Conservation (phyloP, 2,113 vertebrate genomes). For the Eubucco bourcierii region DNA sequence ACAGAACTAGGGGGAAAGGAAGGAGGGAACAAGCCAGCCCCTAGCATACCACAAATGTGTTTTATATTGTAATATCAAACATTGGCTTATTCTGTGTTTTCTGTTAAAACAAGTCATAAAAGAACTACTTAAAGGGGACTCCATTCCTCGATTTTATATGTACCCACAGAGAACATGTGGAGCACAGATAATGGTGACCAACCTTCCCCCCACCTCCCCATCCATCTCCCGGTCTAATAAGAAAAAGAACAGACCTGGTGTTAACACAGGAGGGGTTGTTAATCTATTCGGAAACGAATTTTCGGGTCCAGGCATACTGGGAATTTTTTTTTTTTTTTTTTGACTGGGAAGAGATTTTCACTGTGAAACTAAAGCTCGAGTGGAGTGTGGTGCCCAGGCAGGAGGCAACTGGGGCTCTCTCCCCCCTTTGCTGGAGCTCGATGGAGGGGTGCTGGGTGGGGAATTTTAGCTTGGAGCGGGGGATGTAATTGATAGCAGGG, state of each 20-base stretch:
- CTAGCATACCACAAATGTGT: slow-evolving; percentile 66
- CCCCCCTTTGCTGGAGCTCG: neutral
- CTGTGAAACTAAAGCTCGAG: neutral
- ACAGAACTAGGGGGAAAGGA: neutral
- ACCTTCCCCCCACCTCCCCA: slow-evolving; percentile 28
- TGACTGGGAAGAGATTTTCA: neutral
- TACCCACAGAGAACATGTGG: slow-evolving; percentile 74
- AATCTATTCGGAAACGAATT: slow-evolving; percentile 53
- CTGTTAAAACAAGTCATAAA: slow-evolving; percentile 72
- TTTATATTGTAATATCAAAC: slow-evolving; percentile 69
- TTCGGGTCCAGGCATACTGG: neutral
- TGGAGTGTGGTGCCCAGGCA: neutral
- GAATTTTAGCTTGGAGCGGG: neutral
- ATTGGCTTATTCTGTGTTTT: slow-evolving; percentile 61
- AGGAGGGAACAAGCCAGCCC: slow-evolving; percentile 48
- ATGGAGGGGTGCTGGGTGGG: neutral
- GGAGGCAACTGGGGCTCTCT: neutral
- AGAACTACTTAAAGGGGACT: slow-evolving; percentile 56
- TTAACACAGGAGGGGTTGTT: slow-evolving; percentile 56
- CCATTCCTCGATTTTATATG: slow-evolving; percentile 63
- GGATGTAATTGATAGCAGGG: slow-evolving; percentile 40
- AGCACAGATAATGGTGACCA: slow-evolving; percentile 70
- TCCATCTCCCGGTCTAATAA: slow-evolving; percentile 67
- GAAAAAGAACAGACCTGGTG: slow-evolving; percentile 65
- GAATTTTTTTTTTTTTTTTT: neutral